Evolutionary conservation across 2,797 vertebrate genomes (phyloP).

Genomic region (Ptychobarbus kaznakovi): DNA sequence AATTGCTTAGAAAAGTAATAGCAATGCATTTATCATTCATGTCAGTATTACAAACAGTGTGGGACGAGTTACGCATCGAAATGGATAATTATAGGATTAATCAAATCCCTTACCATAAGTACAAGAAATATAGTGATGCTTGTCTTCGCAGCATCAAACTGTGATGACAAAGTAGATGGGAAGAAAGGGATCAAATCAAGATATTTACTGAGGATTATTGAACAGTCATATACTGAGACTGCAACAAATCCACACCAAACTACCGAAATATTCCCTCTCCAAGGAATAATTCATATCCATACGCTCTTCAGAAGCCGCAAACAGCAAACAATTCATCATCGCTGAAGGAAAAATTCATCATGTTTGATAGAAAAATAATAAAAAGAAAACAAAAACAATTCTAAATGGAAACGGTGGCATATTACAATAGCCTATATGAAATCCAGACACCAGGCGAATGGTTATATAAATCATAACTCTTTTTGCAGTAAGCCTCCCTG

Average conservation of each 20-base stretch:
- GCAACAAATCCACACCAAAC: neutral
- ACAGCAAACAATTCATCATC: conserved; percentile 32
- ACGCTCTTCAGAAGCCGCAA: neutral
- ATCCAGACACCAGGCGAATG: neutral
- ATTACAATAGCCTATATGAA: conserved; percentile 25
- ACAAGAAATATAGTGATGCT: neutral
- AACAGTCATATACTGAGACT: neutral
- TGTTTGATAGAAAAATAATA: conserved; percentile 34
- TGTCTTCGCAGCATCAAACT: neutral
- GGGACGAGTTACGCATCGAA: neutral
- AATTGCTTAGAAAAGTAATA: neutral
- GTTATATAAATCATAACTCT: conserved; percentile 31
- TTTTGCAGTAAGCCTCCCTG: conserved; percentile 7
- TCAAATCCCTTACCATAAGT: neutral
- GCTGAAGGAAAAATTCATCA: conserved; percentile 36
- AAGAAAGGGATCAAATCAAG: conserved; percentile 11
- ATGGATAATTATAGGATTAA: neutral
- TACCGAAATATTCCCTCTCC: neutral
- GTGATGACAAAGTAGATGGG: neutral
- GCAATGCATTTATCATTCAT: neutral
- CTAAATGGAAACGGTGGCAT: neutral
- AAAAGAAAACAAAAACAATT: conserved; percentile 28
- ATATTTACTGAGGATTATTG: neutral
- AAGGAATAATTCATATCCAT: conserved; percentile 41
- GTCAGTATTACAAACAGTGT: neutral